Base-by-base conservation (phyloP, 2,888 invertebrate species). In the Caenorhabditis japonica region DNA sequence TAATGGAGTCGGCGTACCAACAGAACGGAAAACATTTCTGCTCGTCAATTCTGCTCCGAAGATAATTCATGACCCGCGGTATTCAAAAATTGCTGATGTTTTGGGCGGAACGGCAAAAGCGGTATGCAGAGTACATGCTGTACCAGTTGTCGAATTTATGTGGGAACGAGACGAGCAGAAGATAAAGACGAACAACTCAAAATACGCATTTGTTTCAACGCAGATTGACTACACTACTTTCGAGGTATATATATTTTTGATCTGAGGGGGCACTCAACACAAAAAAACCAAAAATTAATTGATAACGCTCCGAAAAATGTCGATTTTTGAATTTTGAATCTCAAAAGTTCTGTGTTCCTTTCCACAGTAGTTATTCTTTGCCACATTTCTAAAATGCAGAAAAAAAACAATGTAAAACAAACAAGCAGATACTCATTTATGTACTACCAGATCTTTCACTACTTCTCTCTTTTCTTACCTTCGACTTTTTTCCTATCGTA, bases 131-230 rank as follows among this genome's bases (percentile, higher is more conserved):
- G 87, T 79, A 3, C 68, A 76, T 12, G 85, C 83, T 0, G 85
- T 86, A 7, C 86, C 86, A 3, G 80, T 75, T 46, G 84, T 80
- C 4, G 80, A 83, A 12, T 85, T 86, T 59, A 52, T 70, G 2
- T 86, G 86, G 86, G 79, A 83, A 21, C 60, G 73, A 27, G 76
- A 73, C 58, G 80, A 75, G 1, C 79, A 83, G 44, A 12, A 62
- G 17, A 85, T 86, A n/a, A 76, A 81, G 43, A 79, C 77, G 23
- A 86, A 86, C 68, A 82, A 76, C 38, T 76, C 82, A 13, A 86
- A 87, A 58, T 87, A 84, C 55, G 68, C 80, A 3, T 71, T 86
- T 33, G 52, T 68, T 17, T 82, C 80, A 30, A 74, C 68, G 7
- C 84, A 83, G 51, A 33, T 85, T 17, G 85, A 84, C 60, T 81